Evolutionary conservation across 1,140 invertebrate species (phyloP).

Genomic region (Eumaeus atala): DNA sequence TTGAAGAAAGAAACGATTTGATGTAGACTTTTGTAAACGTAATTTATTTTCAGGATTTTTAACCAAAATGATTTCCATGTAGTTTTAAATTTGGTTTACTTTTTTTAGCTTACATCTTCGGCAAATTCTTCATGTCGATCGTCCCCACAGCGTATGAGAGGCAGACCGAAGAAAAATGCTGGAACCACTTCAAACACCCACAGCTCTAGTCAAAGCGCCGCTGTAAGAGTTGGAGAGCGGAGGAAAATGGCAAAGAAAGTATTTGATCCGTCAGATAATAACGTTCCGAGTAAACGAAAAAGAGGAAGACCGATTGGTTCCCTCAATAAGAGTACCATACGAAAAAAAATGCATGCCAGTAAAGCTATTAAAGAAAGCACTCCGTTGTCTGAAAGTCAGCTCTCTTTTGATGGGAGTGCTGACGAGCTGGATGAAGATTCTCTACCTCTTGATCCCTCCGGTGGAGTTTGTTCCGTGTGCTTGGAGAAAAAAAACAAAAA

Average conservation of each 20-base stretch:
- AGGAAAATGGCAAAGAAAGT: conserved; percentile 81
- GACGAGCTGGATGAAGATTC: conserved; percentile 60
- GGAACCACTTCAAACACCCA: conserved; percentile 46
- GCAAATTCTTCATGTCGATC: conserved; percentile 69
- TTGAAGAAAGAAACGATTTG: too few species aligned
- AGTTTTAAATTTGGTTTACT: conserved; percentile 3
- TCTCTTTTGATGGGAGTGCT: conserved; percentile 70
- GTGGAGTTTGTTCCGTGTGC: conserved; percentile 76
- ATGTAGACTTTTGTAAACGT: too few species aligned
- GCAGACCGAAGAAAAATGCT: conserved; percentile 54
- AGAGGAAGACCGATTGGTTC: conserved; percentile 77
- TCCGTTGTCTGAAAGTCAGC: conserved; percentile 51
- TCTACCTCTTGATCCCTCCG: conserved; percentile 48
- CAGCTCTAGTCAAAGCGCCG: conserved; percentile 50
- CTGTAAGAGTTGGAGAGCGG: conserved; percentile 62
- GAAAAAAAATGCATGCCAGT: conserved; percentile 56
- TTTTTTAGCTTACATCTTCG: conserved; percentile 65
- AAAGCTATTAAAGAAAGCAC: conserved; percentile 49
- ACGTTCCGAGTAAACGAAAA: conserved; percentile 78
- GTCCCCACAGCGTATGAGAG: conserved; percentile 62
- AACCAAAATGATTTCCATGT: too few species aligned
- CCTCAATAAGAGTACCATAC: conserved; percentile 75
- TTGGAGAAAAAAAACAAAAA: conserved; percentile 74
- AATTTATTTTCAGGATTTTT: too few species aligned
- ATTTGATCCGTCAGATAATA: conserved; percentile 86